These are phyloP conservation scores for Macroramphosus scolopax DNA, from an alignment of 2,797 vertebrate species.

Conservation along the genomic window DNA sequence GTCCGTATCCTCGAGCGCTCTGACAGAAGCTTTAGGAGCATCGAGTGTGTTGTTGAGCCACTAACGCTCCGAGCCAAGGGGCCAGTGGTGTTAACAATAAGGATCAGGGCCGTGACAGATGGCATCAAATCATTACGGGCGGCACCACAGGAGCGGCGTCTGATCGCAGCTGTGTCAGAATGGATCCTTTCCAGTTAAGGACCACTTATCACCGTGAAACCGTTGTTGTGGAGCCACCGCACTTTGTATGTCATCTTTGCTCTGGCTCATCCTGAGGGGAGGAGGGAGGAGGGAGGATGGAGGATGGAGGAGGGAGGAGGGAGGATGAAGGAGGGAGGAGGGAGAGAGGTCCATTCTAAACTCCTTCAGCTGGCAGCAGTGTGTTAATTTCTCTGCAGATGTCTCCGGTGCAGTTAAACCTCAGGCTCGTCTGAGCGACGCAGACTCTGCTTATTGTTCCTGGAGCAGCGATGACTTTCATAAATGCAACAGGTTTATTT, in stretches of 20 bases:
- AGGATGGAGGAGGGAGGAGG: too few relatives aligned
- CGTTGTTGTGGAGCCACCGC: constrained; percentile 8
- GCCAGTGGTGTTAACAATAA: constrained; percentile 22
- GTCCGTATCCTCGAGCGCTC: too few relatives aligned
- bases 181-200: constrained; percentile 14
- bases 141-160: constrained; percentile 20
- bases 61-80: constrained; percentile 25
- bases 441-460: too few relatives aligned
- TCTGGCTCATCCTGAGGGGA: constrained; percentile 11
- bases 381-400: too few relatives aligned
- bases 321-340: too few relatives aligned
- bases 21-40: neutral
- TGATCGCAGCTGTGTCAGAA: constrained; percentile 17
- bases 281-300: constrained; percentile 1
- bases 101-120: constrained; percentile 19
- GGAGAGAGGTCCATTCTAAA: too few relatives aligned
- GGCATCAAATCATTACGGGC: constrained; percentile 15
- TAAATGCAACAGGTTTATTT: too few relatives aligned
- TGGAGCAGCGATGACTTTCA: too few relatives aligned
- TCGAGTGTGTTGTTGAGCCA: constrained; percentile 8
- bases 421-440: too few relatives aligned
- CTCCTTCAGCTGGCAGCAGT: too few relatives aligned
- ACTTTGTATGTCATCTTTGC: constrained; percentile 12
- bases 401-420: too few relatives aligned
- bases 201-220: constrained; percentile 8